Base-by-base conservation (phyloP, 2,888 invertebrate genomes). In the Dorcus hopei region DNA sequence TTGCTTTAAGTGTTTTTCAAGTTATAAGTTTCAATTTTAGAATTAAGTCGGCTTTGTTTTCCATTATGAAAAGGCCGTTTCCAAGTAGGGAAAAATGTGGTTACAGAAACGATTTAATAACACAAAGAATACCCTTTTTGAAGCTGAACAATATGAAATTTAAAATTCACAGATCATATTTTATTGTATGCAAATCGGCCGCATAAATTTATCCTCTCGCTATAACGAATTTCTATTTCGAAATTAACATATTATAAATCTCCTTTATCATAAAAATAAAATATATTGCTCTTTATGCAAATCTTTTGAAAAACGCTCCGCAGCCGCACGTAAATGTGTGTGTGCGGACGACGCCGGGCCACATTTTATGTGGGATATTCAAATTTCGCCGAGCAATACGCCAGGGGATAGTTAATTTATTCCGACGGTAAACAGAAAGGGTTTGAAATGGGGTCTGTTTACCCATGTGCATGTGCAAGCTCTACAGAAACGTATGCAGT, bases 161-260 rank as follows among this genome's bases (percentile, higher is more conserved):
- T 71, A 72, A 68, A 72, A 74, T 73, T 72, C 72, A 68, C 70
- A 69, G 70, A 73, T 73, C 73, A 74, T 74, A 74, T 74, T 74
- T 74, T 72, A 73, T 73, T 74, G 74, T 74, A 74, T 74, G 74
- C 73, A 73, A 74, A 74, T 74, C 63, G 57, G 61, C 52, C 66
- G 72, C 70, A 72, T 72, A 72, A 67, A 73, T 73, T 71, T 50
- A 70, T 64, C 67, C 64, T 67, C 65, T 61, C 64, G 68, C 68
- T 70, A 73, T 74, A 75, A 75, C 74, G 75, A 74, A 75, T 74
- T 74, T 74, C 74, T 74, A 75, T 74, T 72, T 70, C 68, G 61
- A 70, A 71, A 75, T 74, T 75, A 74, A 73, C 75, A 75, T 75
- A 73, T 73, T 73, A 65, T 65, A 66, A 65, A 65, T 65, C 63